These are phyloP conservation scores for Glaucopsyche alexis DNA, from an alignment of 2,888 invertebrate species.

Conservation along the genomic window DNA sequence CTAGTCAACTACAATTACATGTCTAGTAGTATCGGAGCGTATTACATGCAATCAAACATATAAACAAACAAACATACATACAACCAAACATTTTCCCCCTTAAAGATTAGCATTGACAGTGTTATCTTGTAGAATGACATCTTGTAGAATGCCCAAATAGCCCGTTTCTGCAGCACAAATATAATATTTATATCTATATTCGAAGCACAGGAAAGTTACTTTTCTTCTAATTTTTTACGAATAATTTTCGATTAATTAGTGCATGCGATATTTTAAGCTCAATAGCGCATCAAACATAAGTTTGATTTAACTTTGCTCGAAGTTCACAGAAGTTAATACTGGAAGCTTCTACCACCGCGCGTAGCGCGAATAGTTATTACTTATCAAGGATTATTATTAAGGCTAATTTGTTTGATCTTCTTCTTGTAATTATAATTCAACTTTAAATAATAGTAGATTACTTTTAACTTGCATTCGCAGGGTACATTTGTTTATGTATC, in stretches of 20 bases:
- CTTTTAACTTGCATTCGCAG: no score
- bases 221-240: not conserved
- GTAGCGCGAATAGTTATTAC: conserved; percentile 9
- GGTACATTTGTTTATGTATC: no score
- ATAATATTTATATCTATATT: not conserved
- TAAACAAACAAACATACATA: no score
- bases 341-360: conserved; percentile 12
- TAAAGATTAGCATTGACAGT: no score
- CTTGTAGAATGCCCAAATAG: no score
- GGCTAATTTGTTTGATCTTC: not conserved
- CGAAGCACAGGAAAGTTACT: not conserved
- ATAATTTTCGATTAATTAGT: not conserved
- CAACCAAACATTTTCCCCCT: no score
- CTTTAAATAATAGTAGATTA: not conserved
- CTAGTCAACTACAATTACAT: no score
- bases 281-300: conserved; percentile 25
- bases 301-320: conserved; percentile 25
- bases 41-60: no score
- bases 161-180: not conserved
- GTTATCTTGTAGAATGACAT: no score
- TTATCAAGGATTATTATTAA: conserved; percentile 18
- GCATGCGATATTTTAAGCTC: conserved; percentile 21
- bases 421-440: not conserved
- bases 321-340: conserved; percentile 21
- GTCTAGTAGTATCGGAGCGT: no score